Evolutionary conservation across 1,140 invertebrate genomes (phyloP), one percentile per base, ranked within the genome.

Genomic region (Myzus persicae): DNA sequence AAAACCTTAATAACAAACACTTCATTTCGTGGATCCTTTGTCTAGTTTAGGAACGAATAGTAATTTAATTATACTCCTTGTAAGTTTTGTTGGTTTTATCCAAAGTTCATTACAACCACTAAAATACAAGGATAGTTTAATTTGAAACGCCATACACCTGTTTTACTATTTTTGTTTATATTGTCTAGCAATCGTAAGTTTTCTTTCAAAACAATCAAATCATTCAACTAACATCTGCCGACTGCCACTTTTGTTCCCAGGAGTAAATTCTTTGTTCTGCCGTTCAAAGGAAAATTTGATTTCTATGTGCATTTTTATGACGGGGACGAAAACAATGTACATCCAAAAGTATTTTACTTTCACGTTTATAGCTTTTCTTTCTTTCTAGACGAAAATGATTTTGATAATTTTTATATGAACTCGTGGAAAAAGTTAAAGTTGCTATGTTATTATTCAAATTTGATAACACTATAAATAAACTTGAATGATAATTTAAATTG

Each of bases 81-180:
- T 22, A 88, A 88, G 87, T 88, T 88, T 36, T 48, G 87, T 48
- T 48, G 31, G 87, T 88, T 46, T 88, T 48, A 87, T 87, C 31
- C 42, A 87, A 88, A 48, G 87, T 88, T 88, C n/a, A 88, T 88
- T 88, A 51, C 6, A 22, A 36, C 46, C 87, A 36, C 44, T 48
- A 48, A 88, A 48, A 46, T 88, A 31, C 31, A 22, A 20, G 18
- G 87, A 88, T 88, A 48, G 87, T 88, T 88, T 46, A 31, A 36
- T 88, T 88, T 51, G 44, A 88, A 88, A 88, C 85, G 18, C n/a
- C 85, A 48, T 36, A 88, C 46, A 88, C 46, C n/a, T 88, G 87
- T 46, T 26, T 48, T n/a, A 44, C 44, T 85, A 85, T 85, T 44
- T 85, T 26, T 48, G 44, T 51, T 88, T 88, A 48, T 36, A 88